Base-by-base conservation (phyloP, 2,888 invertebrate genomes). In the Antheraea yamamai region DNA sequence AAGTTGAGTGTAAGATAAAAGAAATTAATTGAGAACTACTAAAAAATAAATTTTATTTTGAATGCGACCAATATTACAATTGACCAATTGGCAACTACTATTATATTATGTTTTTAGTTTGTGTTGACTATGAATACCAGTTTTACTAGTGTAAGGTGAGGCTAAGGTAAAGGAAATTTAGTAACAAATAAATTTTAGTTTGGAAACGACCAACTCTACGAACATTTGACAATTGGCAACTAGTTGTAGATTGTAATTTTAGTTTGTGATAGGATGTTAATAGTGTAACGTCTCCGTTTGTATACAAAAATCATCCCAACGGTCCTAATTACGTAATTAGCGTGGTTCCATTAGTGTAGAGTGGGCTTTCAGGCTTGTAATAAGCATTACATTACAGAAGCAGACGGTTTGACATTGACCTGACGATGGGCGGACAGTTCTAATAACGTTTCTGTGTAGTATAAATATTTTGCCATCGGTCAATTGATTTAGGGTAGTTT, bases 341-440 rank as follows among this genome's bases (percentile, higher is more conserved):
- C 30, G 30, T 66, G 30, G 64, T 66, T 66, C 26, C 64, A 66
- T 66, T 64, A 64, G 64, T 26, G 64, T 12, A 16, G 64, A 66
- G 64, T 30, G 26, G 64, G 64, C 30, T 66, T 66, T 66, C 30
- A 66, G 64, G 30, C 26, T 66, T 30, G 64, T 66, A 66, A 66
- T 66, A 30, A 30, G 14, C 30, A 30, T 66, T 30, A 66, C 64
- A 30, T 66, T 66, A 66, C 18, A 26, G 64, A 4, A 30, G 64
- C 64, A 66, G 64, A 66, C 64, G 64, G 64, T 16, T 14, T 30
- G 64, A 66, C 30, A 66, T 66, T 14, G 64, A 66, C 64, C 14
- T 4, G 64, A 12, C 6, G 30, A 30, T 26, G 30, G 30, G 26
- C 26, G 64, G 64, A 66, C 30, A 30, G 64, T 3, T 66, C 64